Percentiles rank a stretch among this genome's conserved stretches.
Evolutionary conservation across 2,888 invertebrate genomes (phyloP).

Genomic region (Cheilosia variabilis): DNA sequence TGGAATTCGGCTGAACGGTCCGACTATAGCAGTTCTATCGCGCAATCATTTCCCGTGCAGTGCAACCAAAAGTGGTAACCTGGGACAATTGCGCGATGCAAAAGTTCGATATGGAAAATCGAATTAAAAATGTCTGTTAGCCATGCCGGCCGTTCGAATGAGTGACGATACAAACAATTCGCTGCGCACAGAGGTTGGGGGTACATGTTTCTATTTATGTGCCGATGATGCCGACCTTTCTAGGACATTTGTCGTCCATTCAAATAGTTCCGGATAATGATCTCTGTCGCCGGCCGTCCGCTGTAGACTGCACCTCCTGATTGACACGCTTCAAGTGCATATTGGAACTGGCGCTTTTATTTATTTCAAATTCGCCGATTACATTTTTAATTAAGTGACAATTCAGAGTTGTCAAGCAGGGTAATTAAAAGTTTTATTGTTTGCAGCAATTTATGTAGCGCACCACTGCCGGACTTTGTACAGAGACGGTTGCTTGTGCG

Average conservation of each 20-base stretch:
- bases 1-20: slow-evolving; percentile 25
- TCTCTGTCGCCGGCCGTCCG: neutral
- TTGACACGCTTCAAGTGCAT: slow-evolving; percentile 7
- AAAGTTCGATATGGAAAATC: slow-evolving; percentile 18
- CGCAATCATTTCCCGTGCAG: slow-evolving; percentile 23
- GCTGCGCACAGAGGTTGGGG: neutral
- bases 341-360: slow-evolving; percentile 10
- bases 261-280: slow-evolving; percentile 23
- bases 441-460: neutral
- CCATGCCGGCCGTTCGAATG: slow-evolving; percentile 9
- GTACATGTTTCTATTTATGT: neutral
- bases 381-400: slow-evolving; percentile 29
- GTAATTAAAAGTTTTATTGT: slow-evolving; percentile 23
- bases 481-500: neutral
- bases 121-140: slow-evolving; percentile 24
- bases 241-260: slow-evolving; percentile 6
- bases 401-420: slow-evolving; percentile 1
- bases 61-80: slow-evolving; percentile 17
- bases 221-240: slow-evolving; percentile 20
- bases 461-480: neutral
- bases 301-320: neutral
- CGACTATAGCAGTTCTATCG: slow-evolving; percentile 15
- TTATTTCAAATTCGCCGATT: slow-evolving; percentile 9
- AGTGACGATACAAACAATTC: neutral
- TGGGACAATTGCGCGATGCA: slow-evolving; percentile 17